Conservation (phyloP, 1,140 invertebrate genomes). For the Adelges cooleyi region DNA sequence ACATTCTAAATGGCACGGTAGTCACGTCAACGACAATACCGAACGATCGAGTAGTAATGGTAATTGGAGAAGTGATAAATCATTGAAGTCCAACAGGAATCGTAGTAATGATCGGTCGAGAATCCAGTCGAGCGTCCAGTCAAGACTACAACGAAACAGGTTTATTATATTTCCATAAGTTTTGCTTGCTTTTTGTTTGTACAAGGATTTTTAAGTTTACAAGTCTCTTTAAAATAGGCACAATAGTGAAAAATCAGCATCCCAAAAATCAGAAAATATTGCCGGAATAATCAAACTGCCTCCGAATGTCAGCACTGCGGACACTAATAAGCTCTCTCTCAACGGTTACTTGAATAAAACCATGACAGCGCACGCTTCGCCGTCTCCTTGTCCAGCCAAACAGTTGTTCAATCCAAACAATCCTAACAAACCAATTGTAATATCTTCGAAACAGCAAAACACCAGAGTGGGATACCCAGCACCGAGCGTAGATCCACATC, state of each 20-base stretch:
- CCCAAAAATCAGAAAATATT: slow-evolving; percentile 12
- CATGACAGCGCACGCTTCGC: background rate
- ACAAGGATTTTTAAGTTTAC: background rate
- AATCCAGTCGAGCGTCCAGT: background rate
- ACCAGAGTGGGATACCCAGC: slow-evolving; percentile 1
- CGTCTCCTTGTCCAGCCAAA: slow-evolving; percentile 3
- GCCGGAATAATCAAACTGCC: slow-evolving; percentile 29
- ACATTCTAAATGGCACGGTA: slow-evolving; percentile 13
- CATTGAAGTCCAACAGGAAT: background rate
- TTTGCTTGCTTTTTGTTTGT: background rate
- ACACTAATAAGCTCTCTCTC: background rate
- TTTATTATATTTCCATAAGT: background rate
- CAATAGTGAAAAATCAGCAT: slow-evolving; percentile 20
- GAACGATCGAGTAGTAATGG: slow-evolving; percentile 6
- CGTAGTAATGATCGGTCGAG: background rate
- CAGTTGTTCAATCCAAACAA: slow-evolving; percentile 55
- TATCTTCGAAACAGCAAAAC: slow-evolving; percentile 33
- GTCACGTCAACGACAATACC: slow-evolving; percentile 5
- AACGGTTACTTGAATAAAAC: slow-evolving; percentile 17
- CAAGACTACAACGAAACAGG: background rate
- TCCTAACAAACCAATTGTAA: slow-evolving; percentile 54
- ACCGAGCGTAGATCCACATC: background rate
- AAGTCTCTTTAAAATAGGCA: background rate
- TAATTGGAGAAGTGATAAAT: slow-evolving; percentile 21
- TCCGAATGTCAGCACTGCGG: slow-evolving; percentile 5